A percentile compares a stretch with the other conserved stretches of the same genome.
Evolutionary conservation across 2,113 vertebrate genomes (phyloP).

Genomic region (Notiomystis cincta): DNA sequence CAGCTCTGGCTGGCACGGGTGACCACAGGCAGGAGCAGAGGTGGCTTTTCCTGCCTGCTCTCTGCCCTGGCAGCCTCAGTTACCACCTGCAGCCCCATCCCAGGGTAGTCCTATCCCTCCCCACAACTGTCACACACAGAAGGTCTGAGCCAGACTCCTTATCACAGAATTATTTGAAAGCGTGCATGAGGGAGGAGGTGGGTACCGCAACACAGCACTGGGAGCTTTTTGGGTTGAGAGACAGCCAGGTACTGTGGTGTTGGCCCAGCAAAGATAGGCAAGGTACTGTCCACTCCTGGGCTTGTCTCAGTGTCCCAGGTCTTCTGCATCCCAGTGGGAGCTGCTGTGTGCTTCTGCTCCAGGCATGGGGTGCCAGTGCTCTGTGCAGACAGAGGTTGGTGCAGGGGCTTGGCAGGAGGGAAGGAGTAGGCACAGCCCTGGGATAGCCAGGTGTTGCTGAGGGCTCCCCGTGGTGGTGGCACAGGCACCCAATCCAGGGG

Average conservation of each 20-base stretch:
- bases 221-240: background rate
- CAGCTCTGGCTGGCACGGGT: rapidly evolving
- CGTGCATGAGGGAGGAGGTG: background rate
- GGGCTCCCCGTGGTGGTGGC: background rate
- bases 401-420: background rate
- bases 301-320: background rate
- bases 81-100: background rate
- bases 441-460: background rate
- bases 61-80: background rate
- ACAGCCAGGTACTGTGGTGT: background rate
- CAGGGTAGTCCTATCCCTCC: background rate
- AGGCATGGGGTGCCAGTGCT: background rate
- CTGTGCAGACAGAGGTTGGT: background rate
- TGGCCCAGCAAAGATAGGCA: background rate
- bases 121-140: background rate
- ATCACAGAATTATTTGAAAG: background rate
- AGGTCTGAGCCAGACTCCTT: background rate
- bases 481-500: background rate
- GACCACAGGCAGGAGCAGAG: background rate
- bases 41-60: background rate
- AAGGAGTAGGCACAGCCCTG: background rate
- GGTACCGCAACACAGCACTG: background rate
- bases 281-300: background rate
- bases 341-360: background rate
- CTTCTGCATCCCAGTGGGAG: background rate